Evolutionary conservation across 2,113 vertebrate species (phyloP), one percentile per base, ranked within the genome.

Genomic region (Alouatta palliata): DNA sequence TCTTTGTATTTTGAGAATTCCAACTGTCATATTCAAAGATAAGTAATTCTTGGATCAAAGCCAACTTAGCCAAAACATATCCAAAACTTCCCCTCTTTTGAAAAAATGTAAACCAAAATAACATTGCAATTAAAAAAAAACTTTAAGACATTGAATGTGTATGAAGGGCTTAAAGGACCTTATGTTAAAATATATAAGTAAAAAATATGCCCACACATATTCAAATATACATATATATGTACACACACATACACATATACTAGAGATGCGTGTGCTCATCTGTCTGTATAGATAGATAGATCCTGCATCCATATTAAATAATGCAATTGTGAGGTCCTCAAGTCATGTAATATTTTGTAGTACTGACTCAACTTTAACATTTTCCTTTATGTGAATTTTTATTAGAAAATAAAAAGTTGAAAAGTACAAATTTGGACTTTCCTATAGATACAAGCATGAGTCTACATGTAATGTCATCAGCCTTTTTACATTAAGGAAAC

Each of bases 1-100:
- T 73, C 3, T 82, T 85, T 20, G 1, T 81, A n/a, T 81, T 92
- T 95, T 90, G 61, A 43, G 84, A 80, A 95, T 93, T 95, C n/a
- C 40, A 83, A 1, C 30, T 83, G 35, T 87, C 70, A 92, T 27
- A 61, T n/a, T 32, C 12, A 95, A 14, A 84, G 92, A 81, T 58
- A 61, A 75, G 13, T 79, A 45, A 49, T 43, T 77, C 37, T 92
- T 94, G 76, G 37, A 73, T 86, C 49, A 90, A 73, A 95, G 14
- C 11, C 71, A 94, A 91, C 2, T 30, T 64, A 64, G 43, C 4
- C 58, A 61, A 49, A 95, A 54, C 79, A 85, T 27, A 43, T 95
- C 40, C 35, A 58, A 32, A 76, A 68, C 25, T 81, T 93, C 14
- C 73, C 30, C 85, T 11, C 73, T 56, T 19, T 80, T 73, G 56